phyloP scores from a whole-genome alignment of 1,140 invertebrate species.

The Yoshiicerus persimilis region DNA sequence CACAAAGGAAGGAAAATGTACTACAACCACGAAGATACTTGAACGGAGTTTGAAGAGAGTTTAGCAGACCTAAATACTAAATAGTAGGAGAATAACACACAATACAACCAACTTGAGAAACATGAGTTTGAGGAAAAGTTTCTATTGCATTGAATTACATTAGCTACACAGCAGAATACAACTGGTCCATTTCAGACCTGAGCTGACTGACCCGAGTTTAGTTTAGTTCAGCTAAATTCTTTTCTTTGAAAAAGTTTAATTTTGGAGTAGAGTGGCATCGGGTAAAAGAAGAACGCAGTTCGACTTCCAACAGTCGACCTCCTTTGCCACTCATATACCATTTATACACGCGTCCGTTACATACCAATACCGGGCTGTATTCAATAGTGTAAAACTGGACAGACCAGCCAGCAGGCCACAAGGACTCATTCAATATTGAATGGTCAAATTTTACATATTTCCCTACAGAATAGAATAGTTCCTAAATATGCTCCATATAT shows the following conservation, averaged over 20 bases:
- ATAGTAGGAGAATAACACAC: background rate
- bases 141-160: background rate
- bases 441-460: constrained; percentile 15
- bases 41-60: background rate
- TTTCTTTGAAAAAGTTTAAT: constrained; percentile 23
- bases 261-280: background rate
- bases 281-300: background rate
- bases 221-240: background rate
- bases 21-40: background rate
- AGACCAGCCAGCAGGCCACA: background rate
- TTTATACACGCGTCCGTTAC: background rate
- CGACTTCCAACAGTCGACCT: background rate
- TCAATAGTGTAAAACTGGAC: background rate
- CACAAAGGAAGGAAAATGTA: constrained; percentile 4
- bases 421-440: constrained; percentile 11
- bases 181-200: background rate
- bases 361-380: background rate
- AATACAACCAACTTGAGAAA: background rate
- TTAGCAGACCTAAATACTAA: constrained; percentile 2
- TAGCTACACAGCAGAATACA: background rate
- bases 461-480: background rate
- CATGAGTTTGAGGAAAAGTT: background rate
- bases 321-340: background rate
- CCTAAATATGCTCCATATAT: background rate
- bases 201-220: background rate